Conservation (phyloP, 1,140 invertebrate species). For the Plectrocnemia conspersa region DNA sequence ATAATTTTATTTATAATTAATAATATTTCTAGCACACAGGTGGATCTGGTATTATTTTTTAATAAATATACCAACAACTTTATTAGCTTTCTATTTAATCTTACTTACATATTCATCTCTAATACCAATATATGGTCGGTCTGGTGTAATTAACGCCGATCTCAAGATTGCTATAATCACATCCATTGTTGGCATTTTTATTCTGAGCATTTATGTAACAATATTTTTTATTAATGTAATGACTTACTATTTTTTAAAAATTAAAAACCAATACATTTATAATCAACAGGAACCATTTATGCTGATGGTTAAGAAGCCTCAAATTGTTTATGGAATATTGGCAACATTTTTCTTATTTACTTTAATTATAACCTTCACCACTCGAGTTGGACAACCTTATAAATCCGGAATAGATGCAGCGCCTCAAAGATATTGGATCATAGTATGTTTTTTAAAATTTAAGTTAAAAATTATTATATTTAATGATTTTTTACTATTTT, state of each 20-base stretch:
- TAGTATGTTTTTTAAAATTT: slow-evolving; percentile 10
- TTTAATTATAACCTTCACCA: slow-evolving; percentile 23
- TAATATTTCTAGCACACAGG: slow-evolving; percentile 19
- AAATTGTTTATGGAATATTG: slow-evolving; percentile 10
- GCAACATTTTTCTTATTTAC: slow-evolving; percentile 17
- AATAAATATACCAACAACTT: slow-evolving; percentile 17
- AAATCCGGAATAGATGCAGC: slow-evolving; percentile 15
- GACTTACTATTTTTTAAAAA: background rate
- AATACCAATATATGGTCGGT: slow-evolving; percentile 28
- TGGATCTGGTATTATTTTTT: slow-evolving; percentile 29
- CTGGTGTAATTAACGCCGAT: slow-evolving; percentile 29
- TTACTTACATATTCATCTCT: slow-evolving; percentile 13
- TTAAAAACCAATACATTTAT: background rate
- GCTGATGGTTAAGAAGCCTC: slow-evolving; percentile 17
- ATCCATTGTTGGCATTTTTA: slow-evolving; percentile 5
- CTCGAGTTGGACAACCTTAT: slow-evolving; percentile 26
- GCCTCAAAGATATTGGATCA: slow-evolving; percentile 30
- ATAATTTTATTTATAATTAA: background rate
- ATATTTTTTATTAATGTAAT: background rate
- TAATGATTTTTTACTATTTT: background rate
- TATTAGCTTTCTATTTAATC: slow-evolving; percentile 20
- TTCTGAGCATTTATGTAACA: slow-evolving; percentile 10
- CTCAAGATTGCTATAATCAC: slow-evolving; percentile 24
- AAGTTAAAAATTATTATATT: background rate
- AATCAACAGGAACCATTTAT: slow-evolving; percentile 24